Base-by-base conservation (phyloP, 2,888 invertebrate genomes). In the Oscheius sp. region DNA sequence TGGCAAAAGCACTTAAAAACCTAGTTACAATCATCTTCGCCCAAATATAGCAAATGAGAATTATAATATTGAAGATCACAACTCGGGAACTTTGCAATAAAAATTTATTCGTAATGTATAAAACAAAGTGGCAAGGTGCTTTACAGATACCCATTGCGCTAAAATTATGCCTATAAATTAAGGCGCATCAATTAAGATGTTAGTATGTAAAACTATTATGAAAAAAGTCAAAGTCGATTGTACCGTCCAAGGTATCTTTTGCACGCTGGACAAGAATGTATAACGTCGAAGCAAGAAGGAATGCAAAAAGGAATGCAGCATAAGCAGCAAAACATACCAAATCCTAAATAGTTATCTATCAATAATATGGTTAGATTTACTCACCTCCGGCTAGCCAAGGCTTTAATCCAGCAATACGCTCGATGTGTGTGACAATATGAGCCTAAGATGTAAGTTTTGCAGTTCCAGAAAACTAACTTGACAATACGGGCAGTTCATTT, bases 401-500 rank as follows among this genome's bases (percentile, higher is more conserved):
- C 27, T 84, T 65, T 0, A 79, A 70, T 5, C 85, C 85, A 23
- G 82, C 78, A 6, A 82, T 75, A 20, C 72, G 67, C 25, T 72
- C 77, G 23, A 81, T 83, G 65, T 83, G 80, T 6, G 81, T 83
- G 4, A 85, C 83, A 15, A 85, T 82, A 72, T 84, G 84, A 4
- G 78, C 74, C 79, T 82, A 72, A 42, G 75, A 70, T 17, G 8
- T 33, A 37, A 23, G n/a, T 53, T 15, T 50, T 50, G 3, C 31
- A 29, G 3, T 17, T 58, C 20, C n/a, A 39, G n/a, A 17, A n/a
- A 34, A 12, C 70, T 42, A 37, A 84, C 84, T 68, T 80, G 76
- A 65, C 83, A 85, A 68, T 80, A 79, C 5, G 81, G 79, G 57
- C 85, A 85, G 67, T 86, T 84, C 76, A 82, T 80, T 64, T 86